Conservation (phyloP, 92 coral and sea anemone genomes). For the Actinostola sp. region DNA sequence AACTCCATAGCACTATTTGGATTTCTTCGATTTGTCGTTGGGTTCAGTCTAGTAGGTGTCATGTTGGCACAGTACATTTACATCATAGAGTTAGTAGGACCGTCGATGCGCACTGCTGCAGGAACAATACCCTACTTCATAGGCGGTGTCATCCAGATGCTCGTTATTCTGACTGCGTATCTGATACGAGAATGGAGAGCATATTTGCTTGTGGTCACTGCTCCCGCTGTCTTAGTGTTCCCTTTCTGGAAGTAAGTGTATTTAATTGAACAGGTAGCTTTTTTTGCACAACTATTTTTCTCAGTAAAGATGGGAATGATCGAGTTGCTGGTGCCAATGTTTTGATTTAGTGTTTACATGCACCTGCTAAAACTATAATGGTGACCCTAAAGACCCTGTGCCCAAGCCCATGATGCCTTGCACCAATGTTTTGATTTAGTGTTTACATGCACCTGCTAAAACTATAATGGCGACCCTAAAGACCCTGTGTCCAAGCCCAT, state of each 20-base stretch:
- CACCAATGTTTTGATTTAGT: too few relatives aligned
- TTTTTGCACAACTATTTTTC: too few relatives aligned
- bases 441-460: too few relatives aligned
- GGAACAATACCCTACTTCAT: constrained; percentile 16
- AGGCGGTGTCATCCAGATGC: constrained; percentile 6
- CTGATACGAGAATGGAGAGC: constrained; percentile 30
- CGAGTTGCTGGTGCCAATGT: too few relatives aligned
- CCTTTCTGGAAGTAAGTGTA: constrained; percentile 34
- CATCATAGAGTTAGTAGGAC: constrained; percentile 38
- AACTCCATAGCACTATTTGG: constrained; percentile 24
- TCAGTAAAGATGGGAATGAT: too few relatives aligned
- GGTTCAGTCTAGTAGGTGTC: constrained; percentile 31
- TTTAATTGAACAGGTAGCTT: too few relatives aligned
- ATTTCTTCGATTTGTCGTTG: constrained; percentile 29
- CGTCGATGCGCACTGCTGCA: constrained; percentile 16
- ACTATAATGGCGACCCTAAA: too few relatives aligned
- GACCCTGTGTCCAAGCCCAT: too few relatives aligned
- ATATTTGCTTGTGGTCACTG: background rate
- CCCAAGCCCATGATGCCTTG: too few relatives aligned
- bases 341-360: too few relatives aligned
- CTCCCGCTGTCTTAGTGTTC: constrained; percentile 24
- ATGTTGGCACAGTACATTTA: constrained; percentile 34
- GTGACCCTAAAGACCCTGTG: too few relatives aligned
- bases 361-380: too few relatives aligned
- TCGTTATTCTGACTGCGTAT: constrained; percentile 29